Evolutionary conservation across 2,888 invertebrate species (phyloP).

Genomic region (Drosophila mulleri): DNA sequence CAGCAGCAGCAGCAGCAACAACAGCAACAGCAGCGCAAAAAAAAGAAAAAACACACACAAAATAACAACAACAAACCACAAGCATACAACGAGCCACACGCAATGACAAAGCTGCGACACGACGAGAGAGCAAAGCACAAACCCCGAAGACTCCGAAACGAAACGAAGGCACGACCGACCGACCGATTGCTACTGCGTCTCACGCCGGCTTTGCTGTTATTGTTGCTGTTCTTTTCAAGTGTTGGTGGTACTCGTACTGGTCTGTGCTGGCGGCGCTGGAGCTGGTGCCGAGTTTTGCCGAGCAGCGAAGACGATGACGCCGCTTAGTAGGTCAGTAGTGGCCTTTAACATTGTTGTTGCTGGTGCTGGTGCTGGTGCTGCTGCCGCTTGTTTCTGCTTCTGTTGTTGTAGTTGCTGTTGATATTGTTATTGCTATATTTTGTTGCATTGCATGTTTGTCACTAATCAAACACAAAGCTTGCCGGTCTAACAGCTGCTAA

Average conservation of each 20-base stretch:
- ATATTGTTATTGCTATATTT: slow-evolving; percentile 28
- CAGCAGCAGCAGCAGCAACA: slow-evolving; percentile 33
- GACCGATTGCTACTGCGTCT: slow-evolving; percentile 15
- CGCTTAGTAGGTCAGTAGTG: slow-evolving; percentile 85
- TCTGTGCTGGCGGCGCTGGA: slow-evolving; percentile 15
- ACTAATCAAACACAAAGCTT: slow-evolving; percentile 14
- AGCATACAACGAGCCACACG: slow-evolving; percentile 58
- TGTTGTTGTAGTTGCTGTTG: slow-evolving; percentile 10
- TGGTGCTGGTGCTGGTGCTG: slow-evolving; percentile 35
- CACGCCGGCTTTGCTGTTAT: slow-evolving; percentile 8
- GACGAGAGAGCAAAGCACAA: slow-evolving; percentile 46
- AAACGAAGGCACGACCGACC: slow-evolving; percentile 52
- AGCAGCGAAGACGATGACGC: slow-evolving; percentile 46
- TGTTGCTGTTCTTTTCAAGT: slow-evolving; percentile 22
- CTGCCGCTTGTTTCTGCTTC: slow-evolving; percentile 1
- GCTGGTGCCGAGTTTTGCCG: slow-evolving; percentile 51
- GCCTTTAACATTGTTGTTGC: slow-evolving; percentile 62
- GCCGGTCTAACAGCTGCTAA: slow-evolving; percentile 8
- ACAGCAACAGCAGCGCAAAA: slow-evolving; percentile 28
- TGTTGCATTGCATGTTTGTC: slow-evolving; percentile 34
- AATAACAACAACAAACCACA: slow-evolving; percentile 42
- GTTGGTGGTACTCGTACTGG: slow-evolving; percentile 12
- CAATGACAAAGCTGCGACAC: slow-evolving; percentile 31
- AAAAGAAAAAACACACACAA: slow-evolving; percentile 38
- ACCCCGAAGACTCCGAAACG: slow-evolving; percentile 51